Base-by-base conservation (phyloP, 2,113 vertebrate genomes). In the Cyprinodon brontotheroides region DNA sequence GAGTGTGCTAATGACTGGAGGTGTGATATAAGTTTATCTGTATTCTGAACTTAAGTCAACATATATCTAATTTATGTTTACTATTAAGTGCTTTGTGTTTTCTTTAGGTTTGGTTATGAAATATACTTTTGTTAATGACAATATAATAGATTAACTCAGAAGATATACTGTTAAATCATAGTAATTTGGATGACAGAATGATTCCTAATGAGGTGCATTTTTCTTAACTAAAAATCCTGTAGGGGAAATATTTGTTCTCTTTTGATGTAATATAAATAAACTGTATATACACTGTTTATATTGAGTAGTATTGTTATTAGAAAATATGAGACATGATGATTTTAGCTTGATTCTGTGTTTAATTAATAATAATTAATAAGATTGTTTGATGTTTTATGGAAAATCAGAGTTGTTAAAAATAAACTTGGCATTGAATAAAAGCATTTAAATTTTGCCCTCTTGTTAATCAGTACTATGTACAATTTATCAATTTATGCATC, bases 301-400 rank as follows among this genome's bases (percentile, higher is more conserved):
- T 65, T 72, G 85, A 29, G 77, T 76, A 15, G 70, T 86, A 75
- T 85, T 87, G 79, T 73, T 88, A 73, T 78, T 74, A 75, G 88
- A 92, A 89, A 90, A 80, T 72, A 72, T 86, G 92, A 94, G 91
- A 62, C 88, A 84, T 76, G 87, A 85, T 92, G 88, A 82, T 79
- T 50, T 87, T 71, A 50, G 83, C 87, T 81, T 80, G 40, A 84
- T 83, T 89, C 78, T 91, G 77, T 90, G 88, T 86, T 90, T 63
- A 65, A 88, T 81, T 69, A 82, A 63, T 85, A 83, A 83, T 80
- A 80, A 83, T 70, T 81, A 29, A 29, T 50, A 81, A 75, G 78
- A 68, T 83, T 87, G 83, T 92, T 92, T 85, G 74, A 90, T 88
- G 89, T 72, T 84, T 81, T 76, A 89, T 90, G 65, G 88, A 92